Evolutionary conservation across 2,113 vertebrate genomes (phyloP).

Genomic region (Labeo rohita): DNA sequence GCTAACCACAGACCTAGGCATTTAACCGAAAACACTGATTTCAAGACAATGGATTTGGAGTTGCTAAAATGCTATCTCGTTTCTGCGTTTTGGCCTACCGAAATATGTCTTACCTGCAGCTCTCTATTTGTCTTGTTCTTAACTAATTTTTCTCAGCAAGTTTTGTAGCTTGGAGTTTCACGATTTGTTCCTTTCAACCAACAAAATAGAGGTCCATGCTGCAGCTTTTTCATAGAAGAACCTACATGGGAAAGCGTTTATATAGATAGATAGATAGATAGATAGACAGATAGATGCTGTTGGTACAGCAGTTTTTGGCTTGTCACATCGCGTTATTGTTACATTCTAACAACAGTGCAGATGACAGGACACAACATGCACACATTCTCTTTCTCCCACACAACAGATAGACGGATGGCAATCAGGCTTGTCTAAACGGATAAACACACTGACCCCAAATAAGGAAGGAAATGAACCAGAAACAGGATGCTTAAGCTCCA

Average conservation of each 20-base stretch:
- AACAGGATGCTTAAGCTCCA: not conserved
- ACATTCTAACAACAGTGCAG: not conserved
- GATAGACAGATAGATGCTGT: not conserved
- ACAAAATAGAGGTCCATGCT: not conserved
- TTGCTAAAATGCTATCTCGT: too few relatives aligned
- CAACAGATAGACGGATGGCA: not conserved
- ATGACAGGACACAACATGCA: not conserved
- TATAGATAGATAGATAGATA: not conserved
- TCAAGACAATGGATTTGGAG: not conserved
- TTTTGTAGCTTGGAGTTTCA: too few relatives aligned
- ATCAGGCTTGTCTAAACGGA: constrained; percentile 14
- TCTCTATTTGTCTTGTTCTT: not conserved
- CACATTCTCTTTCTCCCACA: constrained; percentile 3
- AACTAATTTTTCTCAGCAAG: not conserved
- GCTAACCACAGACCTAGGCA: not conserved
- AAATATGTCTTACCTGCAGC: not conserved
- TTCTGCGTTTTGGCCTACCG: too few relatives aligned
- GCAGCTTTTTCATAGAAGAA: not conserved
- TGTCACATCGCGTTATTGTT: not conserved
- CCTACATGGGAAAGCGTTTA: too few relatives aligned
- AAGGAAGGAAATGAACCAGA: constrained; percentile 15
- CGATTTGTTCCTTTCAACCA: too few relatives aligned
- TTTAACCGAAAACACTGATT: not conserved
- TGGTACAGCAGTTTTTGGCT: not conserved
- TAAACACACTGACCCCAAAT: constrained; percentile 15